Evolutionary conservation across 2,113 vertebrate species (phyloP).

Genomic region (Pomatorhinus ruficollis): DNA sequence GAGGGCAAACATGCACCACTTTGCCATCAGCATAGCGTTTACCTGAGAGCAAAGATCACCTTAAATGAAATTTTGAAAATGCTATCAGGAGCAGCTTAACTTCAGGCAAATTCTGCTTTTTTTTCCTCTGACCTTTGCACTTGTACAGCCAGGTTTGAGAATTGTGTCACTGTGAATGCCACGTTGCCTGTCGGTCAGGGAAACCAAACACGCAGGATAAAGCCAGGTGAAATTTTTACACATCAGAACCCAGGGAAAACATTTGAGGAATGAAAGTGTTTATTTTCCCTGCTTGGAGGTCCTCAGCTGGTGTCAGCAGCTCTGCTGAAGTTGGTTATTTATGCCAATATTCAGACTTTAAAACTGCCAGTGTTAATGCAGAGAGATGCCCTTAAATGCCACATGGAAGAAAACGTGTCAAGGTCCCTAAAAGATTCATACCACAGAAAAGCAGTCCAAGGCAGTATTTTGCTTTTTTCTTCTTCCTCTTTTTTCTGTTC

Average conservation of each 20-base stretch:
- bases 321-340: not conserved
- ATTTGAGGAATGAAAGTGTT: not conserved
- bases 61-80: not conserved
- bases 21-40: not conserved
- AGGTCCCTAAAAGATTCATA: not conserved
- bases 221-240: not conserved
- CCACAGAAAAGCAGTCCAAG: not conserved
- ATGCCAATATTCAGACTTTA: not conserved
- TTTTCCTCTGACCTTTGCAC: not conserved
- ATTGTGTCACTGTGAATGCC: not conserved
- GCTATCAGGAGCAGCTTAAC: not conserved
- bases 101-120: not conserved
- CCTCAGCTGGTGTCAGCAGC: not conserved
- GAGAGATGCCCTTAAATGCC: not conserved
- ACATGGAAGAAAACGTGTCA: not conserved
- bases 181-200: not conserved
- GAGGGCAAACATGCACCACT: not conserved
- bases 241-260: not conserved
- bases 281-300: not conserved
- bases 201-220: not conserved
- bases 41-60: not conserved
- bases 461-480: not conserved
- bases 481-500: not conserved
- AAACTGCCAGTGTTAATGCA: not conserved
- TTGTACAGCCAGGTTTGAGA: not conserved